phyloP scores from a whole-genome alignment of 2,113 vertebrate genomes.

The Elephas maximus region DNA sequence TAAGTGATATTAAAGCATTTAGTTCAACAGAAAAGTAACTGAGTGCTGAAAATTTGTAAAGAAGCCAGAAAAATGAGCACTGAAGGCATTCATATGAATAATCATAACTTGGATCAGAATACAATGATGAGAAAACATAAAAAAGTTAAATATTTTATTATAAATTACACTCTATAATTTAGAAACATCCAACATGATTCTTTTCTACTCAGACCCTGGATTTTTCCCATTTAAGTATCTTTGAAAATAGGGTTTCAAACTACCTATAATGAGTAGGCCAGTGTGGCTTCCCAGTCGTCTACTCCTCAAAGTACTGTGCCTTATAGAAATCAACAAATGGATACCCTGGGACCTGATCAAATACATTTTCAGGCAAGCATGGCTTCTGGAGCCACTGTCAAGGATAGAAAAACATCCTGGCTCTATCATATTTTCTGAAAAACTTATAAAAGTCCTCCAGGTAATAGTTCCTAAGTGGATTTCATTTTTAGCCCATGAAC shows the following conservation, averaged over 20 bases:
- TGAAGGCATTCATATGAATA: not conserved
- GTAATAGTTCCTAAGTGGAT: conserved; percentile 86
- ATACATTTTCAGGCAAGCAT: conserved; percentile 60
- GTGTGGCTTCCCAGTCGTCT: conserved; percentile 63
- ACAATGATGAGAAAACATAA: not conserved
- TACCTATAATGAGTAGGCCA: not conserved
- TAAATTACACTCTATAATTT: not conserved
- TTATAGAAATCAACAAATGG: conserved; percentile 37
- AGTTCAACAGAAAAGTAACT: conserved; percentile 47
- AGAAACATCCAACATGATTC: not conserved
- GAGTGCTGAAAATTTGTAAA: not conserved
- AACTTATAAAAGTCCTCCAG: conserved; percentile 84
- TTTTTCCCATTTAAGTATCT: not conserved
- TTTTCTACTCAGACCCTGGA: not conserved
- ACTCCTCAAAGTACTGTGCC: conserved; percentile 58
- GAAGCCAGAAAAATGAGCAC: not conserved
- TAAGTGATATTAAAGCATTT: not conserved
- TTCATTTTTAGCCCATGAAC: conserved; percentile 80
- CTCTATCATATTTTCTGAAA: conserved; percentile 77
- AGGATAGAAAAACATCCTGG: conserved; percentile 82
- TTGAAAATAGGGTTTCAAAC: not conserved
- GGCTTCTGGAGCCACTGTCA: conserved; percentile 81
- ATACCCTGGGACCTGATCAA: conserved; percentile 64
- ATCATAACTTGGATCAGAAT: not conserved
- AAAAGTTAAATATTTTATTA: conserved; percentile 20